Conservation (phyloP, 2,113 vertebrate genomes). For the Cettia cetti region DNA sequence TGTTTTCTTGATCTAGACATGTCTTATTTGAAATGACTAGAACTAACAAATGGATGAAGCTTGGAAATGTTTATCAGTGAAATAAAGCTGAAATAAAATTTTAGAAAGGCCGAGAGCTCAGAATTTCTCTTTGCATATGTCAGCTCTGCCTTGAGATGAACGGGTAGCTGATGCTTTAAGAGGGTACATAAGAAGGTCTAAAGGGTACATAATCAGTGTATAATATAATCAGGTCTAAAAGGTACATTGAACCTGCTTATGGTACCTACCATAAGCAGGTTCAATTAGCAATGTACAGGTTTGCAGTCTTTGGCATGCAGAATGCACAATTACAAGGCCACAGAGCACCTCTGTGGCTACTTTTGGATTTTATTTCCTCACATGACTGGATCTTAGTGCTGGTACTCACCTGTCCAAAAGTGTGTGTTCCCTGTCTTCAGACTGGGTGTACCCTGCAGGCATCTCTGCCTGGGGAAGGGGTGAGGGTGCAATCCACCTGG, state of each 20-base stretch:
- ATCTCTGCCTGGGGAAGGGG: background rate
- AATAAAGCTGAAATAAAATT: background rate
- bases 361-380: background rate
- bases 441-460: background rate
- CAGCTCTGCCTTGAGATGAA: background rate
- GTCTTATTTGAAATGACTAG: background rate
- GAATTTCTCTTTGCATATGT: background rate
- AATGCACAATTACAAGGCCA: background rate
- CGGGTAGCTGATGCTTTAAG: background rate
- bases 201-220: background rate
- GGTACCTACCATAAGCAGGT: background rate
- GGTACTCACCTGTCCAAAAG: background rate
- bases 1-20: background rate
- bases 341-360: background rate
- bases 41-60: background rate
- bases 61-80: background rate
- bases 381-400: fast-evolving
- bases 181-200: background rate
- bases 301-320: background rate
- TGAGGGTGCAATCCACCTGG: background rate
- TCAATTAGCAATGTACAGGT: background rate
- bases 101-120: background rate
- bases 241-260: too few species aligned
- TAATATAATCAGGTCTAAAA: background rate
- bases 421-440: background rate